Evolutionary conservation across 2,888 invertebrate genomes (phyloP).

Genomic region (Diarsia brunnea): DNA sequence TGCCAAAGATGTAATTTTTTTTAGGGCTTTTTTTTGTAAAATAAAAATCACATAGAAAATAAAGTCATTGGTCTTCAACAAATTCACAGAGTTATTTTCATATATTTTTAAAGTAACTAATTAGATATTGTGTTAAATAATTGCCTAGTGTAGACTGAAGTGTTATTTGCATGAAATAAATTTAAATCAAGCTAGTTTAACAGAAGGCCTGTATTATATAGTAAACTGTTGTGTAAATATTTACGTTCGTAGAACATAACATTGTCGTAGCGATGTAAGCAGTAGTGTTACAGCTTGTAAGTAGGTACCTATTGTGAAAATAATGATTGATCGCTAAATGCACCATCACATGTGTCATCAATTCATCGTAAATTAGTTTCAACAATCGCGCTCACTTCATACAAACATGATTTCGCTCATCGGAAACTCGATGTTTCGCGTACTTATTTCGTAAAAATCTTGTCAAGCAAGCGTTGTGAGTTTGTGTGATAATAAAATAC

Average conservation of each 20-base stretch:
- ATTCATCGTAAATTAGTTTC: not conserved
- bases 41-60: slow-evolving; percentile 1
- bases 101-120: slow-evolving; percentile 4
- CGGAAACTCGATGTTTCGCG: slow-evolving; percentile 19
- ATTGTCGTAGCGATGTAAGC: not conserved
- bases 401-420: slow-evolving; percentile 6
- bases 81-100: slow-evolving; percentile 1
- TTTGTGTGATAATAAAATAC: slow-evolving; percentile 66
- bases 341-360: not conserved
- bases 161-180: slow-evolving; percentile 2
- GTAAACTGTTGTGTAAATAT: slow-evolving; percentile 51
- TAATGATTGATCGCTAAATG: slow-evolving; percentile 11
- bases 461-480: slow-evolving; percentile 52
- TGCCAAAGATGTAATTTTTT: slow-evolving; percentile 53
- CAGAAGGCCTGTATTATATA: slow-evolving; percentile 36
- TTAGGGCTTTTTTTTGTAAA: slow-evolving; percentile 24
- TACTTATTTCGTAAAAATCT: slow-evolving; percentile 22
- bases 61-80: slow-evolving; percentile 9
- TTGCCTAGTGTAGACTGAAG: slow-evolving; percentile 2
- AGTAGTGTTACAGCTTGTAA: slow-evolving; percentile 3
- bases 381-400: slow-evolving; percentile 2
- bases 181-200: slow-evolving; percentile 4
- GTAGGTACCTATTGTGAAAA: not conserved
- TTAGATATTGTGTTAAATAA: slow-evolving; percentile 6
- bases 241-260: slow-evolving; percentile 15